Conservation (phyloP, 2,797 vertebrate genomes). For the Acrossocheilus fasciatus region DNA sequence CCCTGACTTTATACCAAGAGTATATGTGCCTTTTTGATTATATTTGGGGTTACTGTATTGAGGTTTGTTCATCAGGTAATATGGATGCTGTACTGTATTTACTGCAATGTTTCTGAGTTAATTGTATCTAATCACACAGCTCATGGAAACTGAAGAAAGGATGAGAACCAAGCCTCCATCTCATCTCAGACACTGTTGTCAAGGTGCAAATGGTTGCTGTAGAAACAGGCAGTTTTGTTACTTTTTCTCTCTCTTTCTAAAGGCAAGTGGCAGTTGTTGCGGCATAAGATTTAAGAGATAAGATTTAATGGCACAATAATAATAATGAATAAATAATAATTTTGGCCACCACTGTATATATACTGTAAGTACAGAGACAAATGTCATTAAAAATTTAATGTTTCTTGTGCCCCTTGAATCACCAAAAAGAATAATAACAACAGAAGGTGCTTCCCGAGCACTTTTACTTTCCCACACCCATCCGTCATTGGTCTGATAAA, state of each 20-base stretch:
- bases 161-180: not conserved
- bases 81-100: not conserved
- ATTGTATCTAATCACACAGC: constrained; percentile 33
- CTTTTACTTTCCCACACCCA: not conserved
- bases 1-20: not conserved
- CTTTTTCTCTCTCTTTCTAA: not conserved
- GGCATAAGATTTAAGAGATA: constrained; percentile 5
- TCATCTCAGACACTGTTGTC: constrained; percentile 58
- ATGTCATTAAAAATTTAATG: not conserved
- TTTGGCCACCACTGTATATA: too few species aligned
- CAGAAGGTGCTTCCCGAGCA: not conserved
- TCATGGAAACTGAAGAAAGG: constrained; percentile 27
- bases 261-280: constrained; percentile 46
- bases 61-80: not conserved
- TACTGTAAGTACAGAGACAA: not conserved
- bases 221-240: constrained; percentile 65
- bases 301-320: constrained; percentile 14
- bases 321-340: too few species aligned
- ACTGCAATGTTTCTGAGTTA: not conserved
- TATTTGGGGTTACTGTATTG: not conserved
- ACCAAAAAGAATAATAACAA: not conserved
- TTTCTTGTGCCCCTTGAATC: not conserved
- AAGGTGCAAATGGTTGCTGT: constrained; percentile 65
- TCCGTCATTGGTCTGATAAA: not conserved
- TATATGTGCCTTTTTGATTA: not conserved